Conservation (phyloP, 1,140 invertebrate species). For the Bombus terrestris region DNA sequence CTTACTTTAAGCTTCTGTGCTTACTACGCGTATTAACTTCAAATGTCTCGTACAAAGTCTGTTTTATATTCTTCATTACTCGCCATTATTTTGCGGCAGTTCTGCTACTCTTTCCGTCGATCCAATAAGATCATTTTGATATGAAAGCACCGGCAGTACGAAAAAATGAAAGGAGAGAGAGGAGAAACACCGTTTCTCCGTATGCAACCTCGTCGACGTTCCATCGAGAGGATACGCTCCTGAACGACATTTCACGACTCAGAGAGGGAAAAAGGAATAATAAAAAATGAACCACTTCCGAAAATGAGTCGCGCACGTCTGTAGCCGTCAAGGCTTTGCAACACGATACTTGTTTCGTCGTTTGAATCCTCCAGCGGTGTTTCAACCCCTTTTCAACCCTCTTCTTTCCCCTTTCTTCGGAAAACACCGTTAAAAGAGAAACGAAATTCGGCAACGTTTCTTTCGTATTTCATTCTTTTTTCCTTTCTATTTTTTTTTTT, state of each 20-base stretch:
- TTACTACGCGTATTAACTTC: background rate
- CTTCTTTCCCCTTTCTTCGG: background rate
- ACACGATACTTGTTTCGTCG: constrained; percentile 42
- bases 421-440: constrained; percentile 7
- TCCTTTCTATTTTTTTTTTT: too few relatives aligned
- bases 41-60: background rate
- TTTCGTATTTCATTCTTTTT: background rate
- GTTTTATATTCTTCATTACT: background rate
- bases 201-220: background rate
- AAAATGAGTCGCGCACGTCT: constrained; percentile 57
- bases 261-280: constrained; percentile 29
- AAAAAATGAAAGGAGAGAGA: background rate
- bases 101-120: background rate
- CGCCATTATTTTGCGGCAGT: background rate
- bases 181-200: background rate
- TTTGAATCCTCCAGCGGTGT: constrained; percentile 35
- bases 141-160: background rate
- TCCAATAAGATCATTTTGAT: constrained; percentile 8
- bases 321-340: constrained; percentile 37
- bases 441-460: constrained; percentile 16
- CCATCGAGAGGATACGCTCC: constrained; percentile 2
- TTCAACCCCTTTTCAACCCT: background rate
- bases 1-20: too few relatives aligned
- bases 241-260: constrained; percentile 40
- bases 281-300: constrained; percentile 61